Evolutionary conservation across 2,113 vertebrate species (phyloP).

Genomic region (Thalassoma bifasciatum): DNA sequence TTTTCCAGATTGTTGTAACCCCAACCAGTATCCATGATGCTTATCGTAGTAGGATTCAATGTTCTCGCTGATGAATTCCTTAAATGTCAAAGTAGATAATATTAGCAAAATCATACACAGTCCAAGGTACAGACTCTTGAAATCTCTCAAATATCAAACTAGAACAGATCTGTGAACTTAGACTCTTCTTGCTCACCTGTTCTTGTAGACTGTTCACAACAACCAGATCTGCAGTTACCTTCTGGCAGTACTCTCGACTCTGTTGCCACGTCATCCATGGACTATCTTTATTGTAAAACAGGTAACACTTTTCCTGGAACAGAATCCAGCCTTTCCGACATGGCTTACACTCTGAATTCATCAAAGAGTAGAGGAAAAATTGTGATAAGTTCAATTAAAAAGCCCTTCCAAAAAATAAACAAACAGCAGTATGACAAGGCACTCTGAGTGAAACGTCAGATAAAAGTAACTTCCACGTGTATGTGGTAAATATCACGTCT

Average conservation of each 20-base stretch:
- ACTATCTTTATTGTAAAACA: rapidly evolving
- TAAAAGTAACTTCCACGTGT: too few relatives aligned
- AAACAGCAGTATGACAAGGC: too few relatives aligned
- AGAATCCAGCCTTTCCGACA: conserved; percentile 14
- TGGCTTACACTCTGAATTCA: conserved; percentile 42
- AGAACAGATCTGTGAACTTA: background rate
- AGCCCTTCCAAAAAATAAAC: too few relatives aligned
- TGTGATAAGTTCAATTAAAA: background rate
- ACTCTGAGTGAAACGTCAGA: too few relatives aligned
- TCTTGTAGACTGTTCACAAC: conserved; percentile 21
- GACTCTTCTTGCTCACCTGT: conserved; percentile 44
- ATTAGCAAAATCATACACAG: background rate
- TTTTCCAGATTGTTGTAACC: rapidly evolving
- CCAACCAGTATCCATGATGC: conserved; percentile 37
- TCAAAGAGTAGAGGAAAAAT: background rate
- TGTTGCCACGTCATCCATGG: rapidly evolving
- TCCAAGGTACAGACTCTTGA: background rate
- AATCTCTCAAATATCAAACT: background rate
- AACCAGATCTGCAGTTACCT: background rate
- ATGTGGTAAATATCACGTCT: too few relatives aligned
- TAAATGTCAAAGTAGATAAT: background rate
- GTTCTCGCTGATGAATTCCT: conserved; percentile 55
- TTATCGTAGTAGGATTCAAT: rapidly evolving
- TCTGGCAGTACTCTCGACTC: rapidly evolving
- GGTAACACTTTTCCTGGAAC: conserved; percentile 57